These are phyloP conservation scores for Napeogenes sylphis DNA, from an alignment of 2,888 invertebrate species.

Conservation along the genomic window DNA sequence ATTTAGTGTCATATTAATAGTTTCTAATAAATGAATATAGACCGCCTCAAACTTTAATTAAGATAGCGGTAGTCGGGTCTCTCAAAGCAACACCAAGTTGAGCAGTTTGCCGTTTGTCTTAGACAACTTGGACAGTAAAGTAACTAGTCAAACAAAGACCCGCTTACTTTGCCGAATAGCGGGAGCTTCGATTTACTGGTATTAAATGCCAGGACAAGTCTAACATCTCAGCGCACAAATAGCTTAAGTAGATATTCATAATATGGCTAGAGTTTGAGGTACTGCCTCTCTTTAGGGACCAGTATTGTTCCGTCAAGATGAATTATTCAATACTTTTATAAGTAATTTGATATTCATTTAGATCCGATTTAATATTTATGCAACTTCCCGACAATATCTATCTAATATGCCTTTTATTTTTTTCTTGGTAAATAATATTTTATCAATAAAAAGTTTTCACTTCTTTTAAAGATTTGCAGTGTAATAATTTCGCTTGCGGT, in stretches of 20 bases:
- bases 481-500: no score
- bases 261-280: no score
- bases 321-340: no score
- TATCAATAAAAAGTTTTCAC: no score
- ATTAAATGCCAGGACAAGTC: constrained; percentile 60
- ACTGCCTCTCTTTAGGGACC: no score
- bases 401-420: no score
- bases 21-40: background rate
- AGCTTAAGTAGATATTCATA: constrained; percentile 11
- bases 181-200: constrained; percentile 43
- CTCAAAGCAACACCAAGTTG: constrained; percentile 42
- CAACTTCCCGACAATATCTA: constrained; percentile 28
- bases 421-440: no score
- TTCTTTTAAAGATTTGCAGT: no score
- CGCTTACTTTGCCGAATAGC: constrained; percentile 30
- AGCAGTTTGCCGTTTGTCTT: constrained; percentile 69
- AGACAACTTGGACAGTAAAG: constrained; percentile 65
- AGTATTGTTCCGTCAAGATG: no score
- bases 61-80: constrained; percentile 53
- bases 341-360: no score
- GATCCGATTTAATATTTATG: no score
- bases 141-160: constrained; percentile 64
- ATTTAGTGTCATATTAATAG: background rate
- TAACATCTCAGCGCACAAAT: constrained; percentile 31
- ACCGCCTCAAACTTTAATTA: constrained; percentile 55